Evolutionary conservation across 1,140 invertebrate genomes (phyloP).

Genomic region (Solen grandis): DNA sequence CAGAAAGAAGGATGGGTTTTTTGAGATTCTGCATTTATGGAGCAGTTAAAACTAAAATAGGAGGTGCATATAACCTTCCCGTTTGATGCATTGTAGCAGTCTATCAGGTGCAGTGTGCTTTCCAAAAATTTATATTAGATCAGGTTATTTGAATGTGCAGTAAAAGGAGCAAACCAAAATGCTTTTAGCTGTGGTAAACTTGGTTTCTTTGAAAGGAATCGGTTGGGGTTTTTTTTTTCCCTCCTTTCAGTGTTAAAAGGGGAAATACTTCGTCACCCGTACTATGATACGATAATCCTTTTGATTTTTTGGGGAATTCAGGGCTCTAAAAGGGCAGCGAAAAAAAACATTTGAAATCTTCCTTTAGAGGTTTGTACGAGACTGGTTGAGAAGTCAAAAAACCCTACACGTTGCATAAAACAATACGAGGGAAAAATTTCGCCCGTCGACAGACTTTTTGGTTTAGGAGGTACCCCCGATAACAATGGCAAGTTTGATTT

Average conservation of each 20-base stretch:
- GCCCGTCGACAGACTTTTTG: too few species aligned
- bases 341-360: too few species aligned
- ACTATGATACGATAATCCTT: too few species aligned
- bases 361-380: too few species aligned
- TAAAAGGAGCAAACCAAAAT: conserved; percentile 76
- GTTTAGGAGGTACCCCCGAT: too few species aligned
- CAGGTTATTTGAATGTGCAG: conserved; percentile 76
- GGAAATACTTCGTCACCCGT: too few species aligned
- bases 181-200: conserved; percentile 46
- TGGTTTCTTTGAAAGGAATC: conserved; percentile 43
- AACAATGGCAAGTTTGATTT: too few species aligned
- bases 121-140: conserved; percentile 78
- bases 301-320: too few species aligned
- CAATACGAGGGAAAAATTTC: too few species aligned
- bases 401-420: too few species aligned
- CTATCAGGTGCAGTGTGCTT: conserved; percentile 79
- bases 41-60: conserved; percentile 77
- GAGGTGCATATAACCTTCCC: conserved; percentile 82
- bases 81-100: conserved; percentile 79
- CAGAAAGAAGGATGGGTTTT: neutral
- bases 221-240: neutral
- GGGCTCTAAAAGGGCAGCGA: too few species aligned
- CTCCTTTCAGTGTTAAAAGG: neutral
- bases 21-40: conserved; percentile 5
- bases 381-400: too few species aligned